Conservation (phyloP, 2,113 vertebrate genomes). For the Cariama cristata region DNA sequence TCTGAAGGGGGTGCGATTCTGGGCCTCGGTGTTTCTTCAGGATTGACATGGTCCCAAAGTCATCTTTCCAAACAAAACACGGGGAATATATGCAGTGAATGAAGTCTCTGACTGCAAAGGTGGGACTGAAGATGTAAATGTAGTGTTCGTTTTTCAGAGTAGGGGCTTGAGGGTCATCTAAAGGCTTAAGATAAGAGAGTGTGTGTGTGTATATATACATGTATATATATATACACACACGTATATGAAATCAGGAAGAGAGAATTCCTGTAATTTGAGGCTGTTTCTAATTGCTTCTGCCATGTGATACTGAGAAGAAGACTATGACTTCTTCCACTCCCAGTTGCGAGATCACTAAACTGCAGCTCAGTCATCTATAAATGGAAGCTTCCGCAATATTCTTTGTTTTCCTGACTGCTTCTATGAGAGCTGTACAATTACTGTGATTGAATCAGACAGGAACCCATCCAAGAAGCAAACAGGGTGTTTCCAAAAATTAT, state of each 20-base stretch:
- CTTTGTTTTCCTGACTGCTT: conserved; percentile 7
- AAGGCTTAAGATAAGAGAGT: not conserved
- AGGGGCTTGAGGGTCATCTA: not conserved
- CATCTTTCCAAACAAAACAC: not conserved
- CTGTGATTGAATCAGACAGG: conserved; percentile 7
- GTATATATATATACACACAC: rapidly evolving
- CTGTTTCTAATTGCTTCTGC: not conserved
- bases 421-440: conserved; percentile 29
- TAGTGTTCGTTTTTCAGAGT: not conserved
- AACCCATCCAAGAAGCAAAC: conserved; percentile 15
- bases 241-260: not conserved
- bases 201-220: no score
- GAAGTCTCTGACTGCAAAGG: not conserved
- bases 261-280: not conserved
- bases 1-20: not conserved
- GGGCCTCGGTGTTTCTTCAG: not conserved
- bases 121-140: not conserved
- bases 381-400: not conserved
- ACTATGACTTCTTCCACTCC: not conserved
- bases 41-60: not conserved
- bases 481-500: conserved; percentile 32
- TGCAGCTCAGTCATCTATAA: not conserved
- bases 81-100: not conserved
- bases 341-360: not conserved
- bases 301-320: not conserved